Evolutionary conservation across 2,113 vertebrate species (phyloP).

Genomic region (Urocitellus parryii): DNA sequence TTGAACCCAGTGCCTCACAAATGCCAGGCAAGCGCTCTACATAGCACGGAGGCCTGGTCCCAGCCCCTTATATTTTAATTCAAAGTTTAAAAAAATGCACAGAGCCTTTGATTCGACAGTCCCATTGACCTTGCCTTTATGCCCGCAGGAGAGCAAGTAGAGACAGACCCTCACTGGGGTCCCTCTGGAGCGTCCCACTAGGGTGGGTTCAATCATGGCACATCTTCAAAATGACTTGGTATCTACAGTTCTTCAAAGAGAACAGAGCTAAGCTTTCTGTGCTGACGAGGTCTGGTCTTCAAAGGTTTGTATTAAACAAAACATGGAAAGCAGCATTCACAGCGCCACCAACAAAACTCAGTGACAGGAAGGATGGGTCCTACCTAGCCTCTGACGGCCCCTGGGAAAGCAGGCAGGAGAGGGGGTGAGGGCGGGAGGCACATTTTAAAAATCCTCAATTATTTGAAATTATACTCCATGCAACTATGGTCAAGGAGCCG

Average conservation of each 20-base stretch:
- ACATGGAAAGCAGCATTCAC: neutral
- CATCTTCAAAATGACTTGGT: neutral
- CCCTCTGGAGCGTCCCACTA: neutral
- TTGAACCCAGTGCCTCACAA: no score
- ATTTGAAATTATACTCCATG: neutral
- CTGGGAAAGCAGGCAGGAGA: neutral
- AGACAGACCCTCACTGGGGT: no score
- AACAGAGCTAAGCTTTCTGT: neutral
- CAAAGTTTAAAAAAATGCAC: neutral
- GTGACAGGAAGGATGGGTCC: neutral
- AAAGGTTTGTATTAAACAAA: neutral
- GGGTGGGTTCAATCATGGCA: rapidly evolving
- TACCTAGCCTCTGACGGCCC: no score
- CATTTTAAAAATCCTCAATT: no score
- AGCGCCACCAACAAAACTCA: neutral
- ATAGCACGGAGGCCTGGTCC: no score
- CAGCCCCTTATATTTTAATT: neutral
- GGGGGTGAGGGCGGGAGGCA: no score
- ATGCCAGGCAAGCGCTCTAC: no score
- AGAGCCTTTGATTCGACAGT: neutral
- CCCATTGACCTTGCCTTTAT: neutral
- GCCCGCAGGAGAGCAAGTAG: rapidly evolving
- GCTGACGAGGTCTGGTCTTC: neutral
- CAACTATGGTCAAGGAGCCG: neutral
- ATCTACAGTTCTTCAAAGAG: neutral